Percentiles rank a stretch among this genome's conserved stretches.
phyloP scores from a whole-genome alignment of 2,888 invertebrate genomes.

The Zaprionus lineosus region DNA sequence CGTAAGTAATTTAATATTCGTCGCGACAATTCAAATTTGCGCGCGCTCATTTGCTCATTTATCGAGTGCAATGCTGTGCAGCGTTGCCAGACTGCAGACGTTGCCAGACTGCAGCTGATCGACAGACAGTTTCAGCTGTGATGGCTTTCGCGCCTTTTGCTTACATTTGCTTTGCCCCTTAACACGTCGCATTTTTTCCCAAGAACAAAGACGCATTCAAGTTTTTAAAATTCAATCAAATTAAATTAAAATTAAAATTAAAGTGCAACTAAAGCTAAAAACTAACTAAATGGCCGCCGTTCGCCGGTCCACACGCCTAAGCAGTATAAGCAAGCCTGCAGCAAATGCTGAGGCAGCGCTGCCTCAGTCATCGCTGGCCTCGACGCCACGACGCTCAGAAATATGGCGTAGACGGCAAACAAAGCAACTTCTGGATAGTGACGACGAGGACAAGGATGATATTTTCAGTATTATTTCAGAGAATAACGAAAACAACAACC shows the following conservation, averaged over 20 bases:
- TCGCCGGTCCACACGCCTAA: constrained; percentile 80
- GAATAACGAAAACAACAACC: constrained; percentile 77
- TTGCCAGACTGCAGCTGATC: constrained; percentile 53
- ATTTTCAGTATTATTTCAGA: constrained; percentile 60
- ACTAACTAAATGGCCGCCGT: constrained; percentile 72
- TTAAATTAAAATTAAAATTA: constrained; percentile 4
- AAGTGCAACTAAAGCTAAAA: constrained; percentile 12
- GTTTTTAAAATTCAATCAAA: neutral
- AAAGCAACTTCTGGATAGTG: constrained; percentile 38
- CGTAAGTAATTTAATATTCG: constrained; percentile 73
- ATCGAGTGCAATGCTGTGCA: constrained; percentile 36
- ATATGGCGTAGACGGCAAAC: constrained; percentile 72
- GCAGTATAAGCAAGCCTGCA: constrained; percentile 65
- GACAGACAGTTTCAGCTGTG: constrained; percentile 41
- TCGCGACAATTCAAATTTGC: constrained; percentile 43
- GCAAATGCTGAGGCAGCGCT: constrained; percentile 44
- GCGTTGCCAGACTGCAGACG: constrained; percentile 57
- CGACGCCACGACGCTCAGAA: constrained; percentile 53
- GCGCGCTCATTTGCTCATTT: constrained; percentile 32
- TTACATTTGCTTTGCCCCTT: constrained; percentile 28
- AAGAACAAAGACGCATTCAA: neutral
- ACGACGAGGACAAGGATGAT: constrained; percentile 67
- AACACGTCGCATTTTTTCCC: constrained; percentile 9
- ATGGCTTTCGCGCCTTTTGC: constrained; percentile 58
- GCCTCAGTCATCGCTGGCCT: constrained; percentile 44